phyloP scores from a whole-genome alignment of 2,888 invertebrate genomes.

The Gisinianus flammeolus region DNA sequence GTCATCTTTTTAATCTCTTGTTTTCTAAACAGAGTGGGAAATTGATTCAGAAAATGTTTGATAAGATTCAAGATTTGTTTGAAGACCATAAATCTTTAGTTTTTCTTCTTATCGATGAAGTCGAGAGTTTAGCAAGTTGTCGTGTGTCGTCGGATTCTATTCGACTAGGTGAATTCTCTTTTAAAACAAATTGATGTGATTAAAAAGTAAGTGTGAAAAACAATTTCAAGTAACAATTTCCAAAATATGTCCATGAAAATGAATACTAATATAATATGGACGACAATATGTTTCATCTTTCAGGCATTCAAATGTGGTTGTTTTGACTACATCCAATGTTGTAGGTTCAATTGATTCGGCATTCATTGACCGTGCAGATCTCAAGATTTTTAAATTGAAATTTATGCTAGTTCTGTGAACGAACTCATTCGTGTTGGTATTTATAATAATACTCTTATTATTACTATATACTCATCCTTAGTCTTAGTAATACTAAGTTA shows the following conservation, averaged over 20 bases:
- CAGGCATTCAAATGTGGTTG: slow-evolving; percentile 84
- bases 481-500: too few species aligned
- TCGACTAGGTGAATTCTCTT: slow-evolving; percentile 93
- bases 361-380: slow-evolving; percentile 94
- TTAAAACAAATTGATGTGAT: slow-evolving; percentile 92
- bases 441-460: too few species aligned
- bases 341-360: slow-evolving; percentile 92
- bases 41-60: slow-evolving; percentile 89
- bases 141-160: slow-evolving; percentile 96
- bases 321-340: slow-evolving; percentile 94
- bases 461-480: too few species aligned
- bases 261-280: background rate
- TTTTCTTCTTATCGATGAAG: slow-evolving; percentile 93
- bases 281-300: slow-evolving; percentile 32
- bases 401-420: slow-evolving; percentile 78
- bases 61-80: slow-evolving; percentile 79
- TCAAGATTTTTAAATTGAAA: slow-evolving; percentile 88
- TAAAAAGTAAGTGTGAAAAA: slow-evolving; percentile 66
- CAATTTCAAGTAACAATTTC: background rate
- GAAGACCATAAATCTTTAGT: slow-evolving; percentile 80
- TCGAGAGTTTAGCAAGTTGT: slow-evolving; percentile 91
- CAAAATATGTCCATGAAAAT: background rate
- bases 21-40: slow-evolving; percentile 99
- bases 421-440: slow-evolving; percentile 78
- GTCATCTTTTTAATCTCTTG: too few species aligned